Conservation (phyloP, 2,797 vertebrate species). For the Taeniopygia guttata region DNA sequence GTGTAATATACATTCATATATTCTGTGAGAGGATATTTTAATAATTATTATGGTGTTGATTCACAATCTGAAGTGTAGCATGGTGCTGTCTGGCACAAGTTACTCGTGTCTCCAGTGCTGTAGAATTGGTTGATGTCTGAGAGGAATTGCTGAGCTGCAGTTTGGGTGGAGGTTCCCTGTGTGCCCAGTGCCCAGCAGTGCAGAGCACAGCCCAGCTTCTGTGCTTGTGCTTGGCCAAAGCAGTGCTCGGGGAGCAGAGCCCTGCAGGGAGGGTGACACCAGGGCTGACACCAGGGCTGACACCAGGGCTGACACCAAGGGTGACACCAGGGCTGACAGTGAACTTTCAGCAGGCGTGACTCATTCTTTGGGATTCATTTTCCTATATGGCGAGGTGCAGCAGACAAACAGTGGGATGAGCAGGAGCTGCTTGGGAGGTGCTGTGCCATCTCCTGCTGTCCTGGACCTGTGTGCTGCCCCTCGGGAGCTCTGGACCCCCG, state of each 20-base stretch:
- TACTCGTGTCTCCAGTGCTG: background rate
- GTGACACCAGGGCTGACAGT: too few relatives aligned
- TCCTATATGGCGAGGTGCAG: rapidly evolving
- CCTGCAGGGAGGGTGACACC: background rate
- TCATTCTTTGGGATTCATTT: background rate
- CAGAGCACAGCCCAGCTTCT: rapidly evolving
- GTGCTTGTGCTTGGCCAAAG: background rate
- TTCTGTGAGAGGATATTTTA: background rate
- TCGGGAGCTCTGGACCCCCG: background rate
- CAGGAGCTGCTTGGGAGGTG: background rate
- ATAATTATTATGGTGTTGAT: background rate
- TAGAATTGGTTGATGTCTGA: background rate
- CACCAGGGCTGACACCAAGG: background rate
- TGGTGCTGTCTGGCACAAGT: background rate
- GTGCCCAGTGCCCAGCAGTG: background rate
- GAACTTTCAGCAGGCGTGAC: background rate
- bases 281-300: background rate
- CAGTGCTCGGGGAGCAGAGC: background rate
- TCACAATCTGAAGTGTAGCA: background rate
- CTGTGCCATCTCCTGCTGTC: background rate
- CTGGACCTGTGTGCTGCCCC: background rate
- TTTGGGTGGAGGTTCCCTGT: background rate
- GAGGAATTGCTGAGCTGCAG: background rate
- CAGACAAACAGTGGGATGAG: background rate
- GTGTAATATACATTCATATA: background rate